These are phyloP conservation scores for Erythrolamprus reginae DNA, from an alignment of 2,113 vertebrate genomes.

Conservation along the genomic window DNA sequence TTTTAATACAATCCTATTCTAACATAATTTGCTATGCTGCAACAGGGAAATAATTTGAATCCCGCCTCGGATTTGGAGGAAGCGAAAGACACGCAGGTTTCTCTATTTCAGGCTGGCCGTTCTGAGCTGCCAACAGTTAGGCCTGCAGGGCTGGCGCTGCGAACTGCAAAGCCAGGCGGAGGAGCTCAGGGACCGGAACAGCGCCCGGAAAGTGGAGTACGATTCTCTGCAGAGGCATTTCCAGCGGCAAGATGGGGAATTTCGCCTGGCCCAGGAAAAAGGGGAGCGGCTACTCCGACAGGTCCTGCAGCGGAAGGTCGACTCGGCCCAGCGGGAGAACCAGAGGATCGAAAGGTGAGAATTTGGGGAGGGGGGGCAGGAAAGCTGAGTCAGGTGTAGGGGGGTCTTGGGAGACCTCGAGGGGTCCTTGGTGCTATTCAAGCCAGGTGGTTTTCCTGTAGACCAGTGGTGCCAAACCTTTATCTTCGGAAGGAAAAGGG, in stretches of 20 bases:
- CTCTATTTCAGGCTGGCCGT: background rate
- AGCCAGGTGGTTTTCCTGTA: no score
- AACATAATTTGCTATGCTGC: no score
- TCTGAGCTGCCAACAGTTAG: background rate
- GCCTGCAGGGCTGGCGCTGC: background rate
- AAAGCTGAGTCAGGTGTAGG: background rate
- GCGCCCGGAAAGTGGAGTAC: background rate
- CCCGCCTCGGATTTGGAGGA: background rate
- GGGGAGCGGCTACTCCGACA: background rate
- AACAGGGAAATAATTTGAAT: no score
- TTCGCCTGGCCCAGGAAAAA: background rate
- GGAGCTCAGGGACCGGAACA: background rate
- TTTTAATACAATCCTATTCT: no score
- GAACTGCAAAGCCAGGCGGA: background rate
- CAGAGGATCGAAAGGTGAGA: background rate
- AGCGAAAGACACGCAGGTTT: rapidly evolving
- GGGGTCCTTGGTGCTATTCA: background rate
- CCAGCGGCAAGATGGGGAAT: background rate
- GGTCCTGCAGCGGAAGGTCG: background rate
- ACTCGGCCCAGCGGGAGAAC: background rate
- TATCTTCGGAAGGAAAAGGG: no score
- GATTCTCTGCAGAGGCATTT: background rate
- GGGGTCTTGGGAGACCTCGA: background rate
- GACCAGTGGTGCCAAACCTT: no score
- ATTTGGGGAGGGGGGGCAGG: rapidly evolving